Conservation (phyloP, 2,888 invertebrate species). For the Stenodema calcarata region DNA sequence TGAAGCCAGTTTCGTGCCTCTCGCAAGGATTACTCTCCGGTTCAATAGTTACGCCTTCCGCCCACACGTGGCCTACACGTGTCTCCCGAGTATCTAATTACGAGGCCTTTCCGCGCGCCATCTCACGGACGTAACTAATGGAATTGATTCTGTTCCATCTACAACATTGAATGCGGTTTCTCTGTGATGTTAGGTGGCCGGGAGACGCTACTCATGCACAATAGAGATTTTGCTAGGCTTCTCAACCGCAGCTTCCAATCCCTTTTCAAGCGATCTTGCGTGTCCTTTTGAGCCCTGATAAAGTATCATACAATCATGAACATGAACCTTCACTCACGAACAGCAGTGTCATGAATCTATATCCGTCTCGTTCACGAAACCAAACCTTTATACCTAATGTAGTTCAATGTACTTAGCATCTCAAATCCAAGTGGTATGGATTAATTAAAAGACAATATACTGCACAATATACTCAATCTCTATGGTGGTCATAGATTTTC, state of each 20-base stretch:
- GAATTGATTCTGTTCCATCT: constrained; percentile 42
- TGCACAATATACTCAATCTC: too few species aligned
- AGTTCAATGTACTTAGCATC: too few species aligned
- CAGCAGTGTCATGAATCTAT: too few species aligned
- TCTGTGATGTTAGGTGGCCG: background rate
- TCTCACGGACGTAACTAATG: constrained; percentile 20
- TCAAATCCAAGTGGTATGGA: too few species aligned
- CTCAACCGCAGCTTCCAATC: background rate
- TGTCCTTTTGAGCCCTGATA: background rate
- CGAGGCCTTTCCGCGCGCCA: background rate
- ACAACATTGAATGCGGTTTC: constrained; percentile 1
- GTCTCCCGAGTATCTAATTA: constrained; percentile 42
- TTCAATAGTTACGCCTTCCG: constrained; percentile 10
- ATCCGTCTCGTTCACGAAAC: too few species aligned
- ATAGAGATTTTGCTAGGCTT: constrained; percentile 5
- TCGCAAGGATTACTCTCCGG: constrained; percentile 21
- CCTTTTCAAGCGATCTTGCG: background rate
- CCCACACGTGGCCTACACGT: constrained; percentile 43
- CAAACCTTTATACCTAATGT: too few species aligned
- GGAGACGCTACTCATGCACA: background rate
- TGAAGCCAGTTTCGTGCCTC: constrained; percentile 37
- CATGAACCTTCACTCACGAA: too few species aligned
- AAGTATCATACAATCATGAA: background rate
- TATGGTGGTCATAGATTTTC: too few species aligned
- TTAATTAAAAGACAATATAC: too few species aligned